Evolutionary conservation across 1,140 invertebrate species (phyloP).

Genomic region (Brachionus rubens): DNA sequence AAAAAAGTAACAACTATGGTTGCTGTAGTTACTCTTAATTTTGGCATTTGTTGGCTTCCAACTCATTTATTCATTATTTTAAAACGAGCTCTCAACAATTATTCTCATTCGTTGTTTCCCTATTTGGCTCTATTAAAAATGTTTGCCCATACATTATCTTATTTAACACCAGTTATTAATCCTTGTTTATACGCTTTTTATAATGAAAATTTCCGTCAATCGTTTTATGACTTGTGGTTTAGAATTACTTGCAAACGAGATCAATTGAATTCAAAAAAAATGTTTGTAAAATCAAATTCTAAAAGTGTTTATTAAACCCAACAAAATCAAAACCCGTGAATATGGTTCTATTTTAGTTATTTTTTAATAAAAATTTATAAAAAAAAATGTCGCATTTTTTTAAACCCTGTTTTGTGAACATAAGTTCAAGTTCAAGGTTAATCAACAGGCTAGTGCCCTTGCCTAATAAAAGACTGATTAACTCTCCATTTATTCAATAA

Average conservation of each 20-base stretch:
- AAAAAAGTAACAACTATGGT: slow-evolving; percentile 46
- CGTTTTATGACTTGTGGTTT: slow-evolving; percentile 7
- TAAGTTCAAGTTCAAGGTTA: too few species aligned
- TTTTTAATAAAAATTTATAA: background rate
- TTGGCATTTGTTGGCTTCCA: slow-evolving; percentile 44
- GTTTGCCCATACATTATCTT: slow-evolving; percentile 30
- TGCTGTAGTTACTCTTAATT: slow-evolving; percentile 26
- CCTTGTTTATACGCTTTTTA: slow-evolving; percentile 45
- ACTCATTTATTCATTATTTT: slow-evolving; percentile 42
- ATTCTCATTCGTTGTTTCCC: background rate
- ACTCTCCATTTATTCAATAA: too few species aligned
- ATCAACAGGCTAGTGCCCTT: too few species aligned
- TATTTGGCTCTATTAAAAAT: slow-evolving; percentile 44
- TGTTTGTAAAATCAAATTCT: background rate
- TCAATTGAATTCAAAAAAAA: background rate
- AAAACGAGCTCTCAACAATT: background rate
- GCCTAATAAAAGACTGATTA: too few species aligned
- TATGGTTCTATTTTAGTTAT: background rate
- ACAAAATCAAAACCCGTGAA: background rate
- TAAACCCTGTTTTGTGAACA: too few species aligned
- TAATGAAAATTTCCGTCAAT: slow-evolving; percentile 37
- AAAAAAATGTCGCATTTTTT: too few species aligned
- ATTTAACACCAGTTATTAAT: slow-evolving; percentile 40
- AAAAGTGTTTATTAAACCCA: slow-evolving; percentile 1
- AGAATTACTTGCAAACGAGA: background rate